Conservation (phyloP, 1,140 invertebrate genomes). For the Amyelois transitella region DNA sequence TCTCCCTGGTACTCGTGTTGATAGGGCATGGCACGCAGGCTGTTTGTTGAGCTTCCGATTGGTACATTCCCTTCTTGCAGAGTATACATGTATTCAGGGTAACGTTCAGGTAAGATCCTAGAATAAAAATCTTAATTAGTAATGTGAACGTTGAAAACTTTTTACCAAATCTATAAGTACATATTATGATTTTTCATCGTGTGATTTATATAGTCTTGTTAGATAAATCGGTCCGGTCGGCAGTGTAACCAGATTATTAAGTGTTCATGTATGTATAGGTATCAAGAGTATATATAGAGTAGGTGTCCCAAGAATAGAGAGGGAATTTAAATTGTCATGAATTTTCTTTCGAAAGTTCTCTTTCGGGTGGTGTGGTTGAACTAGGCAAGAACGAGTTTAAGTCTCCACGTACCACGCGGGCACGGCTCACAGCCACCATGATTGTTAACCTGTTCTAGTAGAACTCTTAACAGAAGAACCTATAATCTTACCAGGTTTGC, state of each 20-base stretch:
- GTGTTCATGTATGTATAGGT: too few species aligned
- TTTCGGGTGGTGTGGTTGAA: constrained; percentile 91
- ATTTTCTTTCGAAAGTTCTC: too few species aligned
- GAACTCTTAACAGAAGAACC: too few species aligned
- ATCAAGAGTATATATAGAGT: too few species aligned
- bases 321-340: too few species aligned
- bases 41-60: constrained; percentile 92
- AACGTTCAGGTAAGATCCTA: constrained; percentile 89
- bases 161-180: too few species aligned
- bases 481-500: constrained; percentile 80
- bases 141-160: too few species aligned
- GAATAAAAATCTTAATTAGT: constrained; percentile 18
- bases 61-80: constrained; percentile 95
- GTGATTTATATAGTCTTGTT: too few species aligned
- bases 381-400: constrained; percentile 90
- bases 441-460: constrained; percentile 87
- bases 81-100: constrained; percentile 88
- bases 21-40: constrained; percentile 91
- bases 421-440: constrained; percentile 96
- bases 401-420: constrained; percentile 91
- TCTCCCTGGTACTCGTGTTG: constrained; percentile 91
- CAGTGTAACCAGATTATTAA: too few species aligned
- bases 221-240: too few species aligned
- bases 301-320: too few species aligned
- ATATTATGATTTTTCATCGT: too few species aligned